Base-by-base conservation (phyloP, 2,797 vertebrate species). In the Spinus olivaceus region DNA sequence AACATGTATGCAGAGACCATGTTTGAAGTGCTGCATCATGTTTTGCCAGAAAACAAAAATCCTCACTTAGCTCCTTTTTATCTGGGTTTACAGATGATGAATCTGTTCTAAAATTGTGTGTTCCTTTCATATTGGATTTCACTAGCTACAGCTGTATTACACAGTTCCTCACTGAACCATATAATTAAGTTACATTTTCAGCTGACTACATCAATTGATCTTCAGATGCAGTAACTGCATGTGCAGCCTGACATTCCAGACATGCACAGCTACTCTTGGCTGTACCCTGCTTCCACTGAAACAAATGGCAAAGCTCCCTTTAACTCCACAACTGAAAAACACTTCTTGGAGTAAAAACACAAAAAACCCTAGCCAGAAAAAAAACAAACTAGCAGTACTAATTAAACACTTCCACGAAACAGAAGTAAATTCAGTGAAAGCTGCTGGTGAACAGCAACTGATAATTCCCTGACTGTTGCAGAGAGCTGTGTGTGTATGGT, bases 171-270 rank as follows among this genome's bases (percentile, higher is more conserved):
- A 90, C 53, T 74, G 81, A 96, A 91, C 81, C 94, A 92, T 90
- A 23, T 90, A 94, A 96, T 96, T 88, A 90, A 78, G 85, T 85
- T 83, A 92, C 72, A 69, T 88, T 94, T 96, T 95, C 81, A 94
- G 91, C 89, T 91, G 72, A 90, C 79, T 94, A 92, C 72, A 91
- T 69, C 78, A 86, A 92, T 61, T 81, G 87, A 94, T 92, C 81
- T 94, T 74, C 87, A 89, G 72, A 92, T 83, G 64, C 53, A 94
- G n/a, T 53, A 81, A 90, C 46, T 57, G 53, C 39, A 37, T 67
- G 61, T 39, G 69, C 89, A 86, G 72, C 42, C 71, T 50, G 53
- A 92, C 79, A 41, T 81, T 83, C 42, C 2, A 2, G 61, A 83
- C 27, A 49, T 2, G 4, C 67, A 81, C 22, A 78, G 37, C 24